Evolutionary conservation across 2,888 invertebrate species (phyloP).

Genomic region (Pristionchus mayeri): DNA sequence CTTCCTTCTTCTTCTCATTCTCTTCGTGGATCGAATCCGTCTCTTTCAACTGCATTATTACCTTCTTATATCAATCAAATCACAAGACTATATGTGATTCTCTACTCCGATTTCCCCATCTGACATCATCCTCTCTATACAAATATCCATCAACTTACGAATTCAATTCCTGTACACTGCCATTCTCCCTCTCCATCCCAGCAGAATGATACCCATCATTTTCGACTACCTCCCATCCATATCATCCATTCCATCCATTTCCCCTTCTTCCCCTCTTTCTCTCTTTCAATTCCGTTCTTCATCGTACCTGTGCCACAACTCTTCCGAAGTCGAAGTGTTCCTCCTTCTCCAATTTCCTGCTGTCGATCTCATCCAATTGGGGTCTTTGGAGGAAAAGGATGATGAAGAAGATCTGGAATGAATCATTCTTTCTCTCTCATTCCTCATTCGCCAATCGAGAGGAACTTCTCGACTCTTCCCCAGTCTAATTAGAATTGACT

Average conservation of each 20-base stretch:
- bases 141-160: background rate
- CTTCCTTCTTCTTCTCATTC: background rate
- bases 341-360: background rate
- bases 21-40: background rate
- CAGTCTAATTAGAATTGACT: slow-evolving; percentile 1
- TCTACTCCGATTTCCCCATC: background rate
- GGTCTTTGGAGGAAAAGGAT: slow-evolving; percentile 62
- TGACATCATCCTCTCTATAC: background rate
- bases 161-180: background rate
- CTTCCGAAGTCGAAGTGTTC: slow-evolving; percentile 34
- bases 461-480: background rate
- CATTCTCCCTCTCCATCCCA: background rate
- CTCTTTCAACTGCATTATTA: background rate
- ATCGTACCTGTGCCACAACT: slow-evolving; percentile 36
- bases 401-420: slow-evolving; percentile 61
- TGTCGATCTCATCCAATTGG: slow-evolving; percentile 28
- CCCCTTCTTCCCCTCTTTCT: background rate
- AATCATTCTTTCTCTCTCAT: background rate
- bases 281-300: background rate
- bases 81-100: background rate
- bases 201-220: background rate
- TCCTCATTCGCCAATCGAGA: background rate
- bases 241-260: background rate
- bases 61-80: background rate
- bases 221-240: background rate